Evolutionary conservation across 2,113 vertebrate species (phyloP).

Genomic region (Passerina amoena): DNA sequence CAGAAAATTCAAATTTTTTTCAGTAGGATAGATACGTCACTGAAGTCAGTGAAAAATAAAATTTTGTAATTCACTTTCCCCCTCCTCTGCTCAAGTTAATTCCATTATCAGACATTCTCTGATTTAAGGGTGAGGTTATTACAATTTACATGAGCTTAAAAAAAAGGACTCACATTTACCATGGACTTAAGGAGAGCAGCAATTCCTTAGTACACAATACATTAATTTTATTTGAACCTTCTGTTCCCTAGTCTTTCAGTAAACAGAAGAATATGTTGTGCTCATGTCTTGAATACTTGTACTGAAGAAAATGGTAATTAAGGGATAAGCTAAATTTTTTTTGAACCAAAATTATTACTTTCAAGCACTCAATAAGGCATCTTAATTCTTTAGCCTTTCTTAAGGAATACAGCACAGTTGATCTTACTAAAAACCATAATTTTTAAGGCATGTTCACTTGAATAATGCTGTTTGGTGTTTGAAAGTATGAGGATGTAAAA

Average conservation of each 20-base stretch:
- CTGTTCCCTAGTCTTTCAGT: background rate
- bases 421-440: background rate
- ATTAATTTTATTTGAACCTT: background rate
- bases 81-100: background rate
- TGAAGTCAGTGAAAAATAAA: background rate
- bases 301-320: background rate
- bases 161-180: background rate
- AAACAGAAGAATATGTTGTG: background rate
- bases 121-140: background rate
- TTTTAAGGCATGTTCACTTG: background rate
- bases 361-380: background rate
- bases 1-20: background rate
- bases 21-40: rapidly evolving
- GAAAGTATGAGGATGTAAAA: constrained; percentile 18
- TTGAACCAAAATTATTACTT: background rate
- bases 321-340: background rate
- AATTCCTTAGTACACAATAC: background rate
- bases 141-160: background rate
- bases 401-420: background rate
- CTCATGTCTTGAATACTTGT: background rate
- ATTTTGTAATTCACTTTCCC: background rate
- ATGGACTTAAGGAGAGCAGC: background rate
- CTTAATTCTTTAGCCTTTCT: background rate
- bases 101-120: background rate
- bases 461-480: background rate